Conservation (phyloP, 2,888 invertebrate species). For the Aleiodes leptofemur region DNA sequence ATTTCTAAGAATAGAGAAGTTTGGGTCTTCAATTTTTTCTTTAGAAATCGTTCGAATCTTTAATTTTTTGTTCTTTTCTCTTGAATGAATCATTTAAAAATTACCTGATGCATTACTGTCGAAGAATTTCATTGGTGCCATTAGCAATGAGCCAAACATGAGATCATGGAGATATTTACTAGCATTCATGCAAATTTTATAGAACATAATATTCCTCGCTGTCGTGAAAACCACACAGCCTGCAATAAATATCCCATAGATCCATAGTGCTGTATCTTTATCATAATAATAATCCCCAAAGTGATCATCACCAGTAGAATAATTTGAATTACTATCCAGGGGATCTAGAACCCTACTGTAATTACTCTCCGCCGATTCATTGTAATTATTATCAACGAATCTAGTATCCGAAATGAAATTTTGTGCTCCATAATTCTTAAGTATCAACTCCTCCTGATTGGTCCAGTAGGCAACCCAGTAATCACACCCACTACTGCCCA, state of each 20-base stretch:
- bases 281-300: conserved; percentile 45
- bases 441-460: conserved; percentile 72
- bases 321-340: neutral
- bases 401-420: conserved; percentile 16
- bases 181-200: conserved; percentile 85
- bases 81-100: conserved; percentile 52
- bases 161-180: conserved; percentile 85
- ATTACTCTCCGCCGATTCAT: too few species aligned
- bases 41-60: neutral
- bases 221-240: conserved; percentile 80
- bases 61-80: too few species aligned
- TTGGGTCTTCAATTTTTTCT: too few species aligned
- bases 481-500: conserved; percentile 83
- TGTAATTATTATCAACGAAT: too few species aligned
- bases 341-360: neutral
- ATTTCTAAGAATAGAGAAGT: too few species aligned
- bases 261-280: conserved; percentile 65
- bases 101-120: conserved; percentile 89
- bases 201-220: conserved; percentile 83
- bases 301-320: neutral
- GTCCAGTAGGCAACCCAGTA: conserved; percentile 88
- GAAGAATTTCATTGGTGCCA: conserved; percentile 89
- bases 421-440: conserved; percentile 37
- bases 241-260: conserved; percentile 80
- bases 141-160: conserved; percentile 86